phyloP scores from a whole-genome alignment of 2,888 invertebrate species.

The Pyrrhia umbra region DNA sequence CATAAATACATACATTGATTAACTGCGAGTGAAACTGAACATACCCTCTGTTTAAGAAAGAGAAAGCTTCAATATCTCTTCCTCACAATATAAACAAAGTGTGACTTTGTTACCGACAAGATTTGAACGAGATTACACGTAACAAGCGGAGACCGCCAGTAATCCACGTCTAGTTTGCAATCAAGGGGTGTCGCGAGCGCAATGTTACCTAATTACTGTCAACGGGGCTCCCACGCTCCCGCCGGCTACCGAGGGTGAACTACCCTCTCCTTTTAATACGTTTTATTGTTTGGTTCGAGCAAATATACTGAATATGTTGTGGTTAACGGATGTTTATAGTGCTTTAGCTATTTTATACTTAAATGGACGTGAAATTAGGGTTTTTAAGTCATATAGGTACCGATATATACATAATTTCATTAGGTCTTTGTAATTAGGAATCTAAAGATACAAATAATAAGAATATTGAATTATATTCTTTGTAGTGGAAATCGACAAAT shows the following conservation, averaged over 20 bases:
- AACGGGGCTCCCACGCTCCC: constrained; percentile 80
- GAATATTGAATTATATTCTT: too few relatives aligned
- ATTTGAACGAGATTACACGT: constrained; percentile 46
- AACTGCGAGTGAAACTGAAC: too few relatives aligned
- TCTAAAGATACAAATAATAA: too few relatives aligned
- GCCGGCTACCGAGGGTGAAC: constrained; percentile 42
- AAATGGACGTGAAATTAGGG: constrained; percentile 6
- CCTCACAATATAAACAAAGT: constrained; percentile 8
- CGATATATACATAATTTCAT: not conserved
- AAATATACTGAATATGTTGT: constrained; percentile 74
- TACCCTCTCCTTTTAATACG: constrained; percentile 68
- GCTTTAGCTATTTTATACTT: constrained; percentile 24
- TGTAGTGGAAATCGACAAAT: too few relatives aligned
- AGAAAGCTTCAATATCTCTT: not conserved
- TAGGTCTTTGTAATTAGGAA: too few relatives aligned
- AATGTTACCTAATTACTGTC: constrained; percentile 81
- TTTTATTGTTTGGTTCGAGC: constrained; percentile 72
- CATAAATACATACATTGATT: too few relatives aligned
- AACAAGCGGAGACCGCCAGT: constrained; percentile 59
- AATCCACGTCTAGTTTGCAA: constrained; percentile 55
- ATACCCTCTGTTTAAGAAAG: too few relatives aligned
- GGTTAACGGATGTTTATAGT: constrained; percentile 65
- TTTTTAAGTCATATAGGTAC: not conserved
- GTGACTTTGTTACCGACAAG: constrained; percentile 28
- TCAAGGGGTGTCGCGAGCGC: constrained; percentile 65